phyloP scores from a whole-genome alignment of 1,140 invertebrate species.

The Drosophila lowei region DNA sequence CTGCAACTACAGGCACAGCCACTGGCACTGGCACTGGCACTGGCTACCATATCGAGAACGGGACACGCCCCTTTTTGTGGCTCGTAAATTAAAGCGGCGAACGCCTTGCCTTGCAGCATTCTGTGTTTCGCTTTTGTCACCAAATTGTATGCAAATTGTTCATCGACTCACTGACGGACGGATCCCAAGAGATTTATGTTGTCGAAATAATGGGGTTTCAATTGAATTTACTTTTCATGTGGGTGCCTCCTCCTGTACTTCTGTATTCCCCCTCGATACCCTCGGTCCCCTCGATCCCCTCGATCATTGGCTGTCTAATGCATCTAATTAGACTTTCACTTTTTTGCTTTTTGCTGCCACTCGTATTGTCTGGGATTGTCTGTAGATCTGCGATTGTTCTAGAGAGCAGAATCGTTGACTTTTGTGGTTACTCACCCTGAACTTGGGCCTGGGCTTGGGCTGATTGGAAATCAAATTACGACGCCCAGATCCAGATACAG shows the following conservation, averaged over 20 bases:
- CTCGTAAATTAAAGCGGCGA: conserved; percentile 64
- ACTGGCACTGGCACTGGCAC: not conserved
- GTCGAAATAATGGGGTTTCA: conserved; percentile 41
- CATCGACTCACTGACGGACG: conserved; percentile 20
- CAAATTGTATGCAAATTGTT: conserved; percentile 71
- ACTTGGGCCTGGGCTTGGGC: conserved; percentile 71
- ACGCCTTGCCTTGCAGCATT: conserved; percentile 22
- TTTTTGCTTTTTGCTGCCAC: conserved; percentile 52
- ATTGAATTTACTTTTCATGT: conserved; percentile 46
- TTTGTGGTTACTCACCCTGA: conserved; percentile 70
- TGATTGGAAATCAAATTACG: conserved; percentile 40
- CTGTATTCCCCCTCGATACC: too few species aligned
- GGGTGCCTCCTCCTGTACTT: conserved; percentile 5
- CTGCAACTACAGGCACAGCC: conserved; percentile 22
- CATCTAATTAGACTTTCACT: conserved; percentile 63
- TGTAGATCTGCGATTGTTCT: conserved; percentile 47
- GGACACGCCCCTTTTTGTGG: conserved; percentile 51
- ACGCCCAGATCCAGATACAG: conserved; percentile 23
- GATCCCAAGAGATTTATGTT: conserved; percentile 65
- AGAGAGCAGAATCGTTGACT: conserved; percentile 45
- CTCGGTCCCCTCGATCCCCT: not conserved
- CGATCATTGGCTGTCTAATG: conserved; percentile 1
- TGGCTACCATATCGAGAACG: conserved; percentile 13
- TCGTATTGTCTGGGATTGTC: conserved; percentile 15
- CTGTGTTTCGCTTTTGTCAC: conserved; percentile 51